Conservation (phyloP, 2,888 invertebrate species). For the Pheosia tremula region DNA sequence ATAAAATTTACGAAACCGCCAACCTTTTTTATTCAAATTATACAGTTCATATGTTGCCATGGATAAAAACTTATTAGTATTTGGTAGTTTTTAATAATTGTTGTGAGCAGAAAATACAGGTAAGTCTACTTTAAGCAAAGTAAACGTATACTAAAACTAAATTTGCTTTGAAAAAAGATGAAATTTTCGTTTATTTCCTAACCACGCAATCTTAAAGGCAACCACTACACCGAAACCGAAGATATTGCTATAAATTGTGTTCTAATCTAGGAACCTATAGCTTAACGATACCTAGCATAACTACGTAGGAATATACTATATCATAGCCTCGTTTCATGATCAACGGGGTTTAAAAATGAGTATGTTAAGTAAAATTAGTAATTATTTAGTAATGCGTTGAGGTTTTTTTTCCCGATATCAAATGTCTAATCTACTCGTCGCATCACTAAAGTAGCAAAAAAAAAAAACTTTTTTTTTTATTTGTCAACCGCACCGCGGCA, state of each 20-base stretch:
- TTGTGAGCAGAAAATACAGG: neutral
- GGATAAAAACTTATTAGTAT: neutral
- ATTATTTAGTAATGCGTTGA: neutral
- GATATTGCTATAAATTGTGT: constrained; percentile 18
- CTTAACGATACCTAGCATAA: constrained; percentile 26
- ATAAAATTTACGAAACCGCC: constrained; percentile 9
- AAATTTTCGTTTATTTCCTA: neutral
- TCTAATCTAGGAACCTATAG: constrained; percentile 26
- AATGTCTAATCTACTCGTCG: too few species aligned
- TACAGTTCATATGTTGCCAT: neutral
- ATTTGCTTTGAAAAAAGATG: too few species aligned
- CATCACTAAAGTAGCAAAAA: neutral
- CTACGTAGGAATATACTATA: constrained; percentile 25
- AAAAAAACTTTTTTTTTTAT: neutral
- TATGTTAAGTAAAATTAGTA: neutral
- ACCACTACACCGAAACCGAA: constrained; percentile 12
- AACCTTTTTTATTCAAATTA: constrained; percentile 6
- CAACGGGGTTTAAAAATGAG: neutral
- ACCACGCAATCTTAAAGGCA: constrained; percentile 18
- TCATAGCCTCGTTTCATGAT: constrained; percentile 25
- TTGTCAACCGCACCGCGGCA: neutral
- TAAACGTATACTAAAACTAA: too few species aligned
- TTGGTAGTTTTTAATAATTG: neutral
- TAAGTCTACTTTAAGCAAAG: too few species aligned
- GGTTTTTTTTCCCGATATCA: too few species aligned